Conservation (phyloP, 2,113 vertebrate genomes). For the Felis catus region DNA sequence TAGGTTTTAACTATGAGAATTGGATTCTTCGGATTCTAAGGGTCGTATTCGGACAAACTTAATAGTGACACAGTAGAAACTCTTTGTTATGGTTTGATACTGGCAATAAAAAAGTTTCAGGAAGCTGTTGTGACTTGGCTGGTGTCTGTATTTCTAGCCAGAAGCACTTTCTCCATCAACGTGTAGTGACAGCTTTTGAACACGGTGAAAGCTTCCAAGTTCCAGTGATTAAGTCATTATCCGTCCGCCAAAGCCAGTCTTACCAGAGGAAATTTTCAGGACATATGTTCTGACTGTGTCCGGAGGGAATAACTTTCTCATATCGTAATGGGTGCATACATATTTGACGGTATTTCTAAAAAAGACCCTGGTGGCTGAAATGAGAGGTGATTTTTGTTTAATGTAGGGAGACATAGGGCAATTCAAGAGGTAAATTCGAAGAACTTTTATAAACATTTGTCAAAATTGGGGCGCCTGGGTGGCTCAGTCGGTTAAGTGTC, state of each 20-base stretch:
- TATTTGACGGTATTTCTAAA: neutral
- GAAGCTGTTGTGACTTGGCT: constrained; percentile 25
- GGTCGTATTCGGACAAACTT: neutral
- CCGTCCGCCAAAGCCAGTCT: neutral
- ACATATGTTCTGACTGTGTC: constrained; percentile 26
- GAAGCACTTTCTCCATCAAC: constrained; percentile 27
- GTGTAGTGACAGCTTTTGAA: constrained; percentile 31
- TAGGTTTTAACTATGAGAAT: neutral
- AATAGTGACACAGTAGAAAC: neutral
- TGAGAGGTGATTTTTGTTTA: neutral
- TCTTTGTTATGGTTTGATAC: constrained; percentile 34
- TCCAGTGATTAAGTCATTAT: constrained; percentile 49
- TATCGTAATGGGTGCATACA: fast-evolving
- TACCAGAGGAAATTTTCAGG: neutral
- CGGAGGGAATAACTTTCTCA: neutral
- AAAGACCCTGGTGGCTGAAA: neutral
- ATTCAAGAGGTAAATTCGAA: neutral
- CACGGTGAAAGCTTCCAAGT: neutral
- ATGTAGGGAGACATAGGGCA: neutral
- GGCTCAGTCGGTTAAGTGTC: no score
- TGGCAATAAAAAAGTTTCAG: neutral
- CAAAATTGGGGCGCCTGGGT: neutral
- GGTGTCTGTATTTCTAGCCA: neutral
- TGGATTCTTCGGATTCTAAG: neutral
- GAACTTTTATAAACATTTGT: neutral